Evolutionary conservation across 1,140 invertebrate species (phyloP), one percentile per base, ranked within the genome.

Genomic region (Sinonovacula constricta): DNA sequence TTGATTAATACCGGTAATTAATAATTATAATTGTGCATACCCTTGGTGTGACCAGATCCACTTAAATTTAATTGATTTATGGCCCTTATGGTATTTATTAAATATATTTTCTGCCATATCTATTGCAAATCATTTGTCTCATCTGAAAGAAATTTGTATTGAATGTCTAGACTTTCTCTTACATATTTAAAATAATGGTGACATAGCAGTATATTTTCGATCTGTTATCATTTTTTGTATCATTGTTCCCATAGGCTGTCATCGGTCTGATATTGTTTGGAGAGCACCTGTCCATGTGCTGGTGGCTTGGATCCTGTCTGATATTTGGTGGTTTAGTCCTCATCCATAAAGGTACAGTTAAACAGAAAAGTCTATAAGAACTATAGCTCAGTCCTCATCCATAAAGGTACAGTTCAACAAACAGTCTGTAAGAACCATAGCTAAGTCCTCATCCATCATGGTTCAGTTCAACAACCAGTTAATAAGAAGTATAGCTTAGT

Each of bases 241-340:
- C 12, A 51, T 78, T 78, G 30, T n/a, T n/a, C n/a, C n/a, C n/a
- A n/a, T 72, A 91, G 91, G 91, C 90, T 45, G 56, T 91, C 0
- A 80, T 90, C 65, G 91, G 91, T 12, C 84, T 90, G 71, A 77
- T 88, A 0, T 56, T 92, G 22, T 91, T 92, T 86, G 87, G 85
- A 30, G 91, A 92, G 63, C 83, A 85, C 14, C 83, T 91, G 7
- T 84, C 85, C 4, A 30, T 88, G 1, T 24, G 90, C 4, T 92
- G 91, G 91, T 91, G 88, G 87, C 7, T 90, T 36, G 91, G 91
- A 59, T 88, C 89, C 7, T 77, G 90, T 12, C 63, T 92, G 0
- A 91, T 91, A 30, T 71, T 91, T 7, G 83, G 85, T 79, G 91
- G 91, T 22, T 80, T 91, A 1, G 54, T 87, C 7, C 63, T 91